Evolutionary conservation across 2,113 vertebrate species (phyloP), one percentile per base, ranked within the genome.

Genomic region (Myotis brandtii): DNA sequence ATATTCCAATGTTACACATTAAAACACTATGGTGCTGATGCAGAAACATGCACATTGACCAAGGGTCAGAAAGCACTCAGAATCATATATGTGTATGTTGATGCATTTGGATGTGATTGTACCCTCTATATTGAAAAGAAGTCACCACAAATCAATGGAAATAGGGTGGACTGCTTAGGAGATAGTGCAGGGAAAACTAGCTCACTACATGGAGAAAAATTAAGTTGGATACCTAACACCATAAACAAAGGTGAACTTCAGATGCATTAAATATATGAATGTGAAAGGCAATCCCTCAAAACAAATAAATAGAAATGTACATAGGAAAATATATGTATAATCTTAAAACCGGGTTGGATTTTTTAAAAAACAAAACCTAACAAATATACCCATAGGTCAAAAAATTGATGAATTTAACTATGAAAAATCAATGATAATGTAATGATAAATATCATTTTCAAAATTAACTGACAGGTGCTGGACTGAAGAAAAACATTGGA

Each of bases 361-460:
- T 75, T 73, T 30, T 14, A 13, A 69, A 85, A 54, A 54, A 46
- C 1, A 62, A 93, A 17, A 75, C 48, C 9, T 62, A 81, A 56
- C 69, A 91, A 40, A 8, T 52, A 3, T 43, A 76, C 54, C 11
- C 7, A 37, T n/a, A 77, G 34, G 48, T 59, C 18, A 80, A 72
- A 88, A 67, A 67, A 43, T 14, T 23, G 59, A n/a, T n/a, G 12
- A 10, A 73, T 77, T 91, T 83, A n/a, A 67, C 34, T 86, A 54
- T 92, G 54, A 66, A 89, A 79, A 86, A 66, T 83, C 64, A 86
- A 66, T 77, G 14, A 59, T 77, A 76, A 76, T 91, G 72, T 54
- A 93, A 75, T 66, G 21, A 77, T 25, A 27, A 20, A 20, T 67
- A 69, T 40, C 9, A 14, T 85, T 91, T 52, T 43, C 62, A 66